Conservation (phyloP, 2,888 invertebrate genomes). For the Drosophila sordidula region DNA sequence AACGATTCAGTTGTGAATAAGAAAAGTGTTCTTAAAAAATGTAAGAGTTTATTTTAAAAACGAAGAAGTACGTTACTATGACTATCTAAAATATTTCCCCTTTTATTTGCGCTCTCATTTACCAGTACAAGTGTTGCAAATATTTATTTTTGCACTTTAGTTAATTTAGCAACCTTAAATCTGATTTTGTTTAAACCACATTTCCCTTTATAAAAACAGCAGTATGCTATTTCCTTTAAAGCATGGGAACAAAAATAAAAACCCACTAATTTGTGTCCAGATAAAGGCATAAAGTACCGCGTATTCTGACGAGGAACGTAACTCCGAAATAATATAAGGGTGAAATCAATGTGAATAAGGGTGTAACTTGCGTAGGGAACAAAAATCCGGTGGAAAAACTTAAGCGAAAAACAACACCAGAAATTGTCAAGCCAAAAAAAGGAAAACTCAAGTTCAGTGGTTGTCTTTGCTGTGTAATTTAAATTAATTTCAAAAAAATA, state of each 20-base stretch:
- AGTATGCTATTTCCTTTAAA: not conserved
- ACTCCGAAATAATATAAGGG: conserved; percentile 30
- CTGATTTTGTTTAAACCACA: not conserved
- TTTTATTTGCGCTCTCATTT: too few species aligned
- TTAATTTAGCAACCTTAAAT: not conserved
- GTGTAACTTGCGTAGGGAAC: too few species aligned
- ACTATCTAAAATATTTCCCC: too few species aligned
- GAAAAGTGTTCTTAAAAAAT: too few species aligned
- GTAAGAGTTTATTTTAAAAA: too few species aligned
- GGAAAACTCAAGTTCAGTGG: too few species aligned
- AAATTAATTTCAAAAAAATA: too few species aligned
- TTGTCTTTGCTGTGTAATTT: too few species aligned
- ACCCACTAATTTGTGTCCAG: not conserved
- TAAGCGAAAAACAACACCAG: not conserved
- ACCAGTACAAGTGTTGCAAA: too few species aligned
- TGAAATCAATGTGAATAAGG: not conserved
- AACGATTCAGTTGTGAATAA: too few species aligned
- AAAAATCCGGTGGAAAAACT: not conserved
- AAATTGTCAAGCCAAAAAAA: not conserved
- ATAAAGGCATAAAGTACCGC: not conserved
- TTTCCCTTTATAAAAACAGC: too few species aligned
- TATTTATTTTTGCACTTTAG: not conserved
- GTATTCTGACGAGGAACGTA: not conserved
- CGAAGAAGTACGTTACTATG: too few species aligned
- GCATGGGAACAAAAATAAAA: not conserved